phyloP scores from a whole-genome alignment of 2,797 vertebrate genomes.

The Eulemur rubriventer region DNA sequence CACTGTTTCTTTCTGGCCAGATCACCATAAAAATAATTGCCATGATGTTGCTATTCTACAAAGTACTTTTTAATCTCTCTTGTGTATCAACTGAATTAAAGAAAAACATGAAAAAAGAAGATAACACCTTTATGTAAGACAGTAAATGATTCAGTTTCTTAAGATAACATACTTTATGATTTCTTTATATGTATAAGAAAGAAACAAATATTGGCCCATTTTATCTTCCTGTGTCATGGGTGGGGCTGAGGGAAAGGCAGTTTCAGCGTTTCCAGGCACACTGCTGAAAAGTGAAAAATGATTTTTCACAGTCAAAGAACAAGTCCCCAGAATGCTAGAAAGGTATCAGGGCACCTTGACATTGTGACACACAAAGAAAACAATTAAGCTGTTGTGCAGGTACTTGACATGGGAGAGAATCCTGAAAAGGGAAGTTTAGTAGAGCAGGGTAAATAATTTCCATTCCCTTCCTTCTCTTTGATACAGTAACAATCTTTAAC shows the following conservation, averaged over 20 bases:
- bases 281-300: background rate
- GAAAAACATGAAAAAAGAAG: background rate
- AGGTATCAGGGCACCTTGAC: background rate
- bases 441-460: background rate
- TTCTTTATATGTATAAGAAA: constrained; percentile 11
- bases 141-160: background rate
- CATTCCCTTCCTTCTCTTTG: background rate
- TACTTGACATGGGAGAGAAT: background rate
- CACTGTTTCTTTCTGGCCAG: background rate
- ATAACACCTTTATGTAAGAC: background rate
- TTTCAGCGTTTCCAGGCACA: background rate
- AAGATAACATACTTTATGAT: background rate
- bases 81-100: background rate
- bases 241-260: background rate
- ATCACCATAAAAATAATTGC: background rate
- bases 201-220: background rate
- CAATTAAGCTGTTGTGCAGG: background rate
- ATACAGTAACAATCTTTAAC: background rate
- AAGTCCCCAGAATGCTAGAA: background rate
- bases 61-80: background rate
- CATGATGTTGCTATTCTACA: background rate
- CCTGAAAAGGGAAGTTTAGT: background rate
- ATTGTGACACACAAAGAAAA: background rate
- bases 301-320: background rate
- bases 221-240: constrained; percentile 17